A percentile compares a stretch with the other conserved stretches of the same genome.
phyloP scores from a whole-genome alignment of 2,797 vertebrate species.

The Chanos chanos region DNA sequence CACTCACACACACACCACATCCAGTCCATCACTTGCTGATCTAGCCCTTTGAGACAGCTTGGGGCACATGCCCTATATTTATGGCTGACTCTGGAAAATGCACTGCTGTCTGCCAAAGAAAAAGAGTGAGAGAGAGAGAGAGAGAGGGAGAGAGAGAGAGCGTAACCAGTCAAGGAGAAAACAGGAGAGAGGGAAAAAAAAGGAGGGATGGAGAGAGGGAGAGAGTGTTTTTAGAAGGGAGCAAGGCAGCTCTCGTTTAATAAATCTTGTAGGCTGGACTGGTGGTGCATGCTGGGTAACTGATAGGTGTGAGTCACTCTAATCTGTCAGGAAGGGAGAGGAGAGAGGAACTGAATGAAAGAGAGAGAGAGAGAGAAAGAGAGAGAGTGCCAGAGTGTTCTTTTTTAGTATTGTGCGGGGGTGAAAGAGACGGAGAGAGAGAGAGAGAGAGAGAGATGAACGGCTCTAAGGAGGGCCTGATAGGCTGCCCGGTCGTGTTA shows the following conservation, averaged over 20 bases:
- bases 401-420: constrained; percentile 14
- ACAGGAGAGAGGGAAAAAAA: neutral
- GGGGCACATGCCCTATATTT: constrained; percentile 39
- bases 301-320: constrained; percentile 28
- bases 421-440: neutral
- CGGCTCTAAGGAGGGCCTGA: constrained; percentile 1
- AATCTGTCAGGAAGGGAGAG: neutral
- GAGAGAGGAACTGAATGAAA: neutral
- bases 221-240: neutral
- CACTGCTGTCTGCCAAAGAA: constrained; percentile 28
- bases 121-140: constrained; percentile 6
- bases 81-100: constrained; percentile 38
- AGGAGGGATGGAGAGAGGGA: neutral
- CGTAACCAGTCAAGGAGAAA: no score
- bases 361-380: neutral
- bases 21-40: constrained; percentile 43
- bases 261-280: constrained; percentile 24
- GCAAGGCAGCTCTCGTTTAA: constrained; percentile 24
- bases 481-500: neutral
- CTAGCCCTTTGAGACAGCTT: constrained; percentile 34
- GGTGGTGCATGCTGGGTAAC: constrained; percentile 28
- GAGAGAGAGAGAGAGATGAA: constrained; percentile 16
- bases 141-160: neutral
- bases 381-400: neutral
- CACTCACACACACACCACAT: constrained; percentile 21